Evolutionary conservation across 1,140 invertebrate genomes (phyloP), one percentile per base, ranked within the genome.

Genomic region (Drosophila insularis): DNA sequence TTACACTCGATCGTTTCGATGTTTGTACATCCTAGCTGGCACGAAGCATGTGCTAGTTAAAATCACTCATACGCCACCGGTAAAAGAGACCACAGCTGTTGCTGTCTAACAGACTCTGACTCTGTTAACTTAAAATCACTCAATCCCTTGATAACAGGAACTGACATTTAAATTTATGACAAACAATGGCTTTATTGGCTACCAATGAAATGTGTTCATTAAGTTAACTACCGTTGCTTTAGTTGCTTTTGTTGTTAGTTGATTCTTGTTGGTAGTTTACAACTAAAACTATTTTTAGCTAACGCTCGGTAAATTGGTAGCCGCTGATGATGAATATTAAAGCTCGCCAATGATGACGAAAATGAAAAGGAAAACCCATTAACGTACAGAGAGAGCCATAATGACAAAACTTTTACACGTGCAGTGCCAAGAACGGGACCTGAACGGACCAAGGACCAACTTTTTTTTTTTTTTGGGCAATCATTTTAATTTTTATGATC

Each of bases 401-500:
- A 87, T 89, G 84, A 84, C 73, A 74, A 82, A 87, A 87, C 76
- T 87, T 87, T 74, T 78, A 71, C 82, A 87, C 80, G 80, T 87
- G 79, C 82, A 71, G 58, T 61, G 56, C 37, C 63, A 87, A 71
- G 37, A 50, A 50, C 17, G 43, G 43, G 19, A 50, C 17, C 17
- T 50, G 17, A 50, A 11, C 43, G 17, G 43, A 50, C 43, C 43
- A 50, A 50, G 43, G 43, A 50, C 43, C 13, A 50, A 50, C 43
- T 50, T 46, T 50, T 50, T 50, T 87, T 87, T 77, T 72, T 50
- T 87, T 87, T 77, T 72, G 53, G 73, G 80, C 80, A 89, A 87
- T 87, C 76, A 87, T 89, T 87, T 87, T 87, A 87, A 89, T 89
- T 89, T 89, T 89, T 89, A 87, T 77, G 79, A 89, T 82, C 69